Base-by-base conservation (phyloP, 2,888 invertebrate species). In the Acronicta aceris region DNA sequence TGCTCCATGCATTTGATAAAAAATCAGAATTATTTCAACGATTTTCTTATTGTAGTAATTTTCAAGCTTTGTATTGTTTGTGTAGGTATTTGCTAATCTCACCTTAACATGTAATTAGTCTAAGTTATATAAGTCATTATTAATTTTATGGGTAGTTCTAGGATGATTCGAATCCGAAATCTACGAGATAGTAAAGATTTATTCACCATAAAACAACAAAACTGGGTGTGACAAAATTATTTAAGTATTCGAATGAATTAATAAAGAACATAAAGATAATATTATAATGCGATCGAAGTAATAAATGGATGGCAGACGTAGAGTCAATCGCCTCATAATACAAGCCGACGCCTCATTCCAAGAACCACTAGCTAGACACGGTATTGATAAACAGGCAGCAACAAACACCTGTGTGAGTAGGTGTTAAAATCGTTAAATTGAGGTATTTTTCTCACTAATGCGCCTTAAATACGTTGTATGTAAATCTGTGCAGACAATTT, bases 401-500 rank as follows among this genome's bases (percentile, higher is more conserved):
- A 59, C 33, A 54, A 69, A 84, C 89, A 90, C 89, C 86, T 89
- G 88, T 65, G 67, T 59, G 54, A 60, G 67, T 67, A 60, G 66
- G 68, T 64, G 76, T 68, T 66, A 65, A 70, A 66, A 67, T 81
- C 76, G 60, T 33, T 87, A 84, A 83, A 83, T 80, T 82, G 53
- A 81, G 62, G 49, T 81, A 79, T 84, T 85, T 76, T 84, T 76
- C 65, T 61, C 67, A 70, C 77, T 61, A 79, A 79, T 78, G 69
- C 45, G 54, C 46, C 43, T 70, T 78, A 76, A 79, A 65, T 63
- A 65, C 59, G 54, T 79, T 76, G 57, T 71, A 68, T 78, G 77
- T 83, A 63, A 76, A 79, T 83, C 76, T 74, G 71, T 77, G 79
- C 81, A 84, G 86, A 86, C 83, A 85, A 86, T 86, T 88, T 89